Evolutionary conservation across 2,113 vertebrate genomes (phyloP), one percentile per base, ranked within the genome.

Genomic region (Hippoglossus stenolepis): DNA sequence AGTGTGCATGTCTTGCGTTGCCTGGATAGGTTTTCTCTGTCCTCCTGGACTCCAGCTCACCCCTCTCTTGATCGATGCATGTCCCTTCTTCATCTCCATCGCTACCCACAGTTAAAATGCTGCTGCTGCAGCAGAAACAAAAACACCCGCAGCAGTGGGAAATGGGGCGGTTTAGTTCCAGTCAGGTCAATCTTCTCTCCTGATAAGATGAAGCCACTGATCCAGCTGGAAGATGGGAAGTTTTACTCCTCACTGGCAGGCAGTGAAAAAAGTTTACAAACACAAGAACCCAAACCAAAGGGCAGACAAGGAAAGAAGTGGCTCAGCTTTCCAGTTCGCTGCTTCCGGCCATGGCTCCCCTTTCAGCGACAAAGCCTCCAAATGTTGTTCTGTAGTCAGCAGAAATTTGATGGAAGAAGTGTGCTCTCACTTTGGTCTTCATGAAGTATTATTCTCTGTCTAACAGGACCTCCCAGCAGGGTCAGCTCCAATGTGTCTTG

Each of bases 1-100:
- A 54, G 82, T 75, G 43, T 87, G 73, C 20, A 43, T 40, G 15
- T 87, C 88, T 73, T 87, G 72, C 5, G 82, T 80, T 72, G 79
- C 66, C 81, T 86, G 84, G 9, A 90, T 64, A 79, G 92, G 81
- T 82, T 91, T 92, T 28, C 84, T 88, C 87, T 83, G 5, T 60
- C 83, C 82, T 64, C 81, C 90, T 12, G 90, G 90, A 81, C 90
- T 93, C 91, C 92, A 94, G 89, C 92, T 94, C 69, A 91, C 77
- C 69, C 90, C 94, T 89, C 92, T 90, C 75, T 83, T 92, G 26
- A 94, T 5, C 31, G 90, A 85, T 67, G 54, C 31, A 21, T 93
- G 93, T 66, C 78, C 89, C 62, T 74, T 90, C 56, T 95, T 93
- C 92, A 93, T 91, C 61, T 89, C 80, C 75, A 86, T 87, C 35